Evolutionary conservation across 1,140 invertebrate genomes (phyloP), one percentile per base, ranked within the genome.

Genomic region (Anastrepha obliqua): DNA sequence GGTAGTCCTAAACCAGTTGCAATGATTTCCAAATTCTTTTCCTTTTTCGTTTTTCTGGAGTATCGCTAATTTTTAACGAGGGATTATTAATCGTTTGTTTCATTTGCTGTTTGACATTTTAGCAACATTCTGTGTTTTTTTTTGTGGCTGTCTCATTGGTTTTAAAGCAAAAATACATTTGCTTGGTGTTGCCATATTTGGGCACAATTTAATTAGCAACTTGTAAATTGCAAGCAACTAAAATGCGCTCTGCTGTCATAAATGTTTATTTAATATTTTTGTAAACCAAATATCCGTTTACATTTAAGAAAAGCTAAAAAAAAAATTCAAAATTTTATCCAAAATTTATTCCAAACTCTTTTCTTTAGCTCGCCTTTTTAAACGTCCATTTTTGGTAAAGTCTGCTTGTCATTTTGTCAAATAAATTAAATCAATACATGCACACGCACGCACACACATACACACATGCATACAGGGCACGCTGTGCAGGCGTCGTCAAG

Each of bases 221-320:
- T 29, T 81, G 44, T 81, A 29, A 55, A 17, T 42, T 81, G 42
- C 8, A 6, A n/a, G 15, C 47, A 81, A 81, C 17, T 13, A 9
- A 55, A 81, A 81, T 81, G 17, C 74, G 74, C 47, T 9, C 74
- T 55, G 47, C 20, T 81, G 47, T 81, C 74, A 81, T 81, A 81
- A 81, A 81, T 81, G 44, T 55, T 51, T 51, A 51, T 51, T 58
- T 20, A n/a, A 55, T 58, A 74, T 74, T 62, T 62, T 62, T 20
- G 51, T 17, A 81, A 55, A 47, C 51, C 51, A 55, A 55, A 55
- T 55, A 11, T 11, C 51, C 6, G 11, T 55, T 55, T 55, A 11
- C 6, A 8, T 55, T 17, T 62, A 62, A 4, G 4, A 62, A 62
- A 62, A 62, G 15, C 2, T 62, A 1, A n/a, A 62, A 15, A 62